Base-by-base conservation (phyloP, 2,888 invertebrate species). In the Metopia argyrocephala region DNA sequence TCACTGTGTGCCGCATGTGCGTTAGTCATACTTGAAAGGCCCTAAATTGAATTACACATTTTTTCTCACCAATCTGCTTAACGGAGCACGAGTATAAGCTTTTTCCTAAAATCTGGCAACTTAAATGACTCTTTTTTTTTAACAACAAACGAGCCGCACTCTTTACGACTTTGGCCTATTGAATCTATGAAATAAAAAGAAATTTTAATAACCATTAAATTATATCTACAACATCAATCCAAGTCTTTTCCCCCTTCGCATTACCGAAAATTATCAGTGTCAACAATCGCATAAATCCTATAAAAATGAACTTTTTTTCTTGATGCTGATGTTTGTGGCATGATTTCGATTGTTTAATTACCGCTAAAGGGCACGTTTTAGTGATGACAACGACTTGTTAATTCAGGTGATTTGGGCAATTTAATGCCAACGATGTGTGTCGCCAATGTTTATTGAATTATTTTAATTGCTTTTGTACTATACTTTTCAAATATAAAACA, bases 341-440 rank as follows among this genome's bases (percentile, higher is more conserved):
- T 85, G 82, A 64, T 65, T 64, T 79, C 71, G 70, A 87, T 86
- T 88, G 86, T 89, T 88, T 89, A 88, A 88, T 88, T 87, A 87
- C 89, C 86, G 84, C 85, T 85, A 87, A 87, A 89, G 88, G 88
- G 88, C 88, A 88, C 88, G 88, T 88, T 87, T 86, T 87, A 85
- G 85, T 79, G 38, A 38, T 38, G 38, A 38, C 38, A 38, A 38
- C 38, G 69, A 75, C 85, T 87, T 88, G 89, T 88, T 87, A 89
- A 85, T 88, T 88, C 81, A 81, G 81, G 81, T 81, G 78, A 81
- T 81, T 88, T 88, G 89, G 90, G 87, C 88, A 89, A 90, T 89
- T 89, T 87, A 88, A 88, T 88, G 87, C 86, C 88, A 88, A 87
- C 87, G 89, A 86, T 86, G 90, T 88, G 89, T 87, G 87, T 87